phyloP scores from a whole-genome alignment of 2,113 vertebrate species.

The Nerophis ophidion region DNA sequence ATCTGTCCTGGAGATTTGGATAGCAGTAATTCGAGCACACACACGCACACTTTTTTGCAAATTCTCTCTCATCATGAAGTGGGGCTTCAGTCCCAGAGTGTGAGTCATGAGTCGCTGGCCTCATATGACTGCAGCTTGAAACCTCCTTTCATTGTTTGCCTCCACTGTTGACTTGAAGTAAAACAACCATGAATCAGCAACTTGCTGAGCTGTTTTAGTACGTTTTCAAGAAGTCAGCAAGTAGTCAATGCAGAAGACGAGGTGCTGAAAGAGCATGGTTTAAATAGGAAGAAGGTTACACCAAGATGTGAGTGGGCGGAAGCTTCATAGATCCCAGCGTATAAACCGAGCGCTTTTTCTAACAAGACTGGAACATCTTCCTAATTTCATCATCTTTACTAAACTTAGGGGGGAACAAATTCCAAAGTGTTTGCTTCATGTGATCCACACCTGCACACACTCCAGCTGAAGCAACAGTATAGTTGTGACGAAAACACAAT shows the following conservation, averaged over 20 bases:
- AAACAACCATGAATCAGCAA: conserved; percentile 26
- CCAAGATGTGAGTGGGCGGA: too few relatives aligned
- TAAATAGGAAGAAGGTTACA: too few relatives aligned
- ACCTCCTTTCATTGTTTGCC: conserved; percentile 6
- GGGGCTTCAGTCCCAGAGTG: conserved; percentile 18
- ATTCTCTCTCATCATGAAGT: not conserved
- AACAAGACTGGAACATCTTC: not conserved
- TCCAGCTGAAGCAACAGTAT: not conserved
- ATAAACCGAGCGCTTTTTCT: not conserved
- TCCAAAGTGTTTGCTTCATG: not conserved
- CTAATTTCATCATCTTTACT: not conserved
- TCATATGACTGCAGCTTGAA: not conserved
- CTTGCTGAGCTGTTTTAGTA: conserved; percentile 37
- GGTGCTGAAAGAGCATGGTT: too few relatives aligned
- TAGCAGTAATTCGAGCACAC: not conserved
- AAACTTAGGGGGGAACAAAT: not conserved
- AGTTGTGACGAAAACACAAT: too few relatives aligned
- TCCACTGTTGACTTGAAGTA: conserved; percentile 14
- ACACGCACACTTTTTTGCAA: not conserved
- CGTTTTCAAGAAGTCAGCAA: conserved; percentile 16
- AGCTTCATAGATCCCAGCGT: too few relatives aligned
- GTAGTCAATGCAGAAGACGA: not conserved
- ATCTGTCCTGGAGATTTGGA: not conserved
- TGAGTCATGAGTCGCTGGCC: conserved; percentile 33
- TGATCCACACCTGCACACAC: conserved; percentile 7